Percentiles rank a stretch among this genome's conserved stretches.
Evolutionary conservation across 2,888 invertebrate genomes (phyloP).

Genomic region (Phaonia tiefii): DNA sequence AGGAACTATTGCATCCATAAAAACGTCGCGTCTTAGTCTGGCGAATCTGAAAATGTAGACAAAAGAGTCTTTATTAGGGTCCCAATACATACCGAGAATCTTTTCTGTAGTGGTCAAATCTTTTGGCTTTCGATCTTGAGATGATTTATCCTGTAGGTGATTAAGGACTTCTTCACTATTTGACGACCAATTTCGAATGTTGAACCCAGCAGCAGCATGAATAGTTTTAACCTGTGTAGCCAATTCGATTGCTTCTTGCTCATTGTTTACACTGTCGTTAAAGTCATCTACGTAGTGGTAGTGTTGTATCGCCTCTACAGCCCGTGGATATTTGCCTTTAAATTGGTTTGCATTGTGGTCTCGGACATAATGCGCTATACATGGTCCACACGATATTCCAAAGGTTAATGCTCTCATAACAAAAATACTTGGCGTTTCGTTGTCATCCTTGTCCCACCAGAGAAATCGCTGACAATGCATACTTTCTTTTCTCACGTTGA

Average conservation of each 20-base stretch:
- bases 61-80: conserved; percentile 22
- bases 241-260: conserved; percentile 38
- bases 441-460: conserved; percentile 66
- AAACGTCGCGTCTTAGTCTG: neutral
- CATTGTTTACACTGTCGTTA: conserved; percentile 42
- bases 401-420: conserved; percentile 62
- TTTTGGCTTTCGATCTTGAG: conserved; percentile 5
- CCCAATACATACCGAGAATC: conserved; percentile 55
- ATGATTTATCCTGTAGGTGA: conserved; percentile 42
- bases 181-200: conserved; percentile 50
- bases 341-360: conserved; percentile 33
- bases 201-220: conserved; percentile 40
- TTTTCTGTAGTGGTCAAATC: conserved; percentile 30
- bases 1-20: conserved; percentile 54
- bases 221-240: conserved; percentile 47
- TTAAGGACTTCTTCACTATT: conserved; percentile 4
- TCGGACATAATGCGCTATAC: conserved; percentile 5
- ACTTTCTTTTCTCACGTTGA: conserved; percentile 44
- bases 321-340: conserved; percentile 9
- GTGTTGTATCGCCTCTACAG: no score
- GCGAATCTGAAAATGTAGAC: conserved; percentile 37
- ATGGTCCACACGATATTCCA: conserved; percentile 53
- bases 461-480: conserved; percentile 61
- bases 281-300: no score
- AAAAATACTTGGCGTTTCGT: conserved; percentile 59